These are phyloP conservation scores for Chrysina gloriosa DNA, from an alignment of 2,888 invertebrate genomes.

Conservation along the genomic window DNA sequence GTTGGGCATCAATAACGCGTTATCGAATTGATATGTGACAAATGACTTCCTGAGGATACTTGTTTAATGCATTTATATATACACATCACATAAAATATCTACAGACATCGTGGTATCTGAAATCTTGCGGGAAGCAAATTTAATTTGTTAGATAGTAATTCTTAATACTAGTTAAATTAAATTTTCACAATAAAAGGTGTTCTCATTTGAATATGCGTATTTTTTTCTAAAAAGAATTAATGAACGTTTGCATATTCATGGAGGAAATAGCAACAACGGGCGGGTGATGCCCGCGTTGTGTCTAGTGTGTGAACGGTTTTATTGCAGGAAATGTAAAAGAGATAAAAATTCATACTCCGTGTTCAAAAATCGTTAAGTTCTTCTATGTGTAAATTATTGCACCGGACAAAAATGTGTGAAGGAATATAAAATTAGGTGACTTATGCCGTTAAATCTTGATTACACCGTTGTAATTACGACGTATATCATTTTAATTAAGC, in stretches of 20 bases:
- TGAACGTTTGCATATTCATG: constrained; percentile 22
- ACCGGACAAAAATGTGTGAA: constrained; percentile 9
- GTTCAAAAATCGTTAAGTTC: constrained; percentile 33
- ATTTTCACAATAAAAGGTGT: constrained; percentile 10
- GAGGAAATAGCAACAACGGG: constrained; percentile 18
- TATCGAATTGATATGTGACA: too few relatives aligned
- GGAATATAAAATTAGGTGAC: constrained; percentile 18
- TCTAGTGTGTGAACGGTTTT: constrained; percentile 30
- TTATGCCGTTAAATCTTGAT: constrained; percentile 5
- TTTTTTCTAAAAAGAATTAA: constrained; percentile 18
- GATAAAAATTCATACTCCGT: constrained; percentile 26
- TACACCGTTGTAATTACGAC: constrained; percentile 5
- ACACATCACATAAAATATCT: too few relatives aligned
- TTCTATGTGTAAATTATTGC: constrained; percentile 23
- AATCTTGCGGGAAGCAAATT: too few relatives aligned
- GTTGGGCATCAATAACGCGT: too few relatives aligned
- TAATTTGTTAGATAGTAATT: not conserved
- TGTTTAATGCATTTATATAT: too few relatives aligned
- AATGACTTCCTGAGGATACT: too few relatives aligned
- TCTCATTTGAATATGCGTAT: constrained; percentile 2
- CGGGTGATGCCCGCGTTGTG: not conserved
- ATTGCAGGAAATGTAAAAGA: constrained; percentile 33
- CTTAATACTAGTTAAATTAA: not conserved
- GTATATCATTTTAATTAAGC: constrained; percentile 21
- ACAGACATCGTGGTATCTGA: too few relatives aligned